Conservation (phyloP, 2,113 vertebrate species). For the Tragelaphus imberbis region DNA sequence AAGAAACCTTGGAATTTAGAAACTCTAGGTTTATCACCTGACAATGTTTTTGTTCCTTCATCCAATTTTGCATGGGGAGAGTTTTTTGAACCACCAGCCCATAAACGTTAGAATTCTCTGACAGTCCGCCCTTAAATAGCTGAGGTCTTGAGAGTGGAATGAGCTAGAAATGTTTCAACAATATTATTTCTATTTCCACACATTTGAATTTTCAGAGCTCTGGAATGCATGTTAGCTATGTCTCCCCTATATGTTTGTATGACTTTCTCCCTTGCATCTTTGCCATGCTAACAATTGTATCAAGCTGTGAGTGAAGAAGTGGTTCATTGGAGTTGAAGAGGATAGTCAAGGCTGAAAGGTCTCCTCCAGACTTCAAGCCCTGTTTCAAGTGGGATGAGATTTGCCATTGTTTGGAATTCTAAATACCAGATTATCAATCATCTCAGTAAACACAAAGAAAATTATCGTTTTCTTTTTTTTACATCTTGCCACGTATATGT, state of each 20-base stretch:
- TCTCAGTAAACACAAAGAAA: conserved; percentile 26
- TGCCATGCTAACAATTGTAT: neutral
- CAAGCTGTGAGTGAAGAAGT: neutral
- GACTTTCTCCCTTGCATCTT: neutral
- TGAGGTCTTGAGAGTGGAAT: neutral
- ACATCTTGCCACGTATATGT: neutral
- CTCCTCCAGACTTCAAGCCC: neutral
- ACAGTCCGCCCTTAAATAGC: neutral
- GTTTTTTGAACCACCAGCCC: neutral
- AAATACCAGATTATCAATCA: conserved; percentile 66
- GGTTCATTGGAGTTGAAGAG: neutral
- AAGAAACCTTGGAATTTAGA: neutral
- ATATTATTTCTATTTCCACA: neutral
- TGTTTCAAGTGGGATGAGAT: neutral
- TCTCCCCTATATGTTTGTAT: neutral
- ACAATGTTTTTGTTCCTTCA: neutral
- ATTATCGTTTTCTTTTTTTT: neutral
- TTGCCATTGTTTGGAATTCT: neutral
- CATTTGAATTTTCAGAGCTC: neutral
- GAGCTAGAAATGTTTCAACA: neutral
- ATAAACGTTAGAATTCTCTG: neutral
- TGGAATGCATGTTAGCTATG: neutral
- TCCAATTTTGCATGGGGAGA: neutral
- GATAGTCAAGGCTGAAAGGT: neutral
- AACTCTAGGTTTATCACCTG: neutral